Evolutionary conservation across 2,113 vertebrate genomes (phyloP).

Genomic region (Hippoglossus stenolepis): DNA sequence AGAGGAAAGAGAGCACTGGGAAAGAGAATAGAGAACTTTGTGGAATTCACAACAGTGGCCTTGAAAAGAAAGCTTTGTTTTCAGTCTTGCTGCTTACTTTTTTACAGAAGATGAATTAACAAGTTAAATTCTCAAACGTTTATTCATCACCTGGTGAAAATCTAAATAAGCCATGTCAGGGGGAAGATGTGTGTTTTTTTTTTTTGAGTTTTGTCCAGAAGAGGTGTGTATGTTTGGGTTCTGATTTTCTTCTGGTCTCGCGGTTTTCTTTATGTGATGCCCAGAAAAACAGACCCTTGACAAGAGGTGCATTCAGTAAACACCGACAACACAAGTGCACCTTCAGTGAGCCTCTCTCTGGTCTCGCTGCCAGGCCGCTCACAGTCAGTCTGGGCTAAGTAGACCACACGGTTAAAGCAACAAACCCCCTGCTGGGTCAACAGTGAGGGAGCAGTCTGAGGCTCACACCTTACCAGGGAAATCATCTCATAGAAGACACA

Average conservation of each 20-base stretch:
- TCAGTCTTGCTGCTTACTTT: constrained; percentile 14
- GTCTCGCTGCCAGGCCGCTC: constrained; percentile 51
- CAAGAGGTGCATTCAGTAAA: constrained; percentile 63
- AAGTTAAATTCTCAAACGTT: constrained; percentile 13
- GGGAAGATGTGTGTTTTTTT: constrained; percentile 22
- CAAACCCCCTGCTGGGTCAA: constrained; percentile 69
- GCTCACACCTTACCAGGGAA: constrained; percentile 39
- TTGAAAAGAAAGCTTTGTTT: constrained; percentile 41
- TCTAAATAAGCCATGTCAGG: constrained; percentile 25
- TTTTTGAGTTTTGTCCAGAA: constrained; percentile 40
- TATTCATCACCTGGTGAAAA: constrained; percentile 26
- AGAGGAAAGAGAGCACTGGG: constrained; percentile 66
- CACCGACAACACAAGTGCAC: constrained; percentile 56
- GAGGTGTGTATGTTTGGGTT: constrained; percentile 43
- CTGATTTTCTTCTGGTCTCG: constrained; percentile 32
- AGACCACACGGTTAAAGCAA: constrained; percentile 79
- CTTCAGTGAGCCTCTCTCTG: constrained; percentile 56
- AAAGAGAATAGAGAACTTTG: constrained; percentile 67
- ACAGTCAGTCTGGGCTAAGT: constrained; percentile 73
- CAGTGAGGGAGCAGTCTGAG: constrained; percentile 50
- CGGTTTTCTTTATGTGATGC: constrained; percentile 60
- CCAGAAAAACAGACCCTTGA: constrained; percentile 74
- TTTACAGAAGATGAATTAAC: not conserved
- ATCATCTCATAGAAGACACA: constrained; percentile 41
- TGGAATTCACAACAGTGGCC: constrained; percentile 65